Evolutionary conservation across 1,140 invertebrate genomes (phyloP), one percentile per base, ranked within the genome.

Genomic region (Apis laboriosa): DNA sequence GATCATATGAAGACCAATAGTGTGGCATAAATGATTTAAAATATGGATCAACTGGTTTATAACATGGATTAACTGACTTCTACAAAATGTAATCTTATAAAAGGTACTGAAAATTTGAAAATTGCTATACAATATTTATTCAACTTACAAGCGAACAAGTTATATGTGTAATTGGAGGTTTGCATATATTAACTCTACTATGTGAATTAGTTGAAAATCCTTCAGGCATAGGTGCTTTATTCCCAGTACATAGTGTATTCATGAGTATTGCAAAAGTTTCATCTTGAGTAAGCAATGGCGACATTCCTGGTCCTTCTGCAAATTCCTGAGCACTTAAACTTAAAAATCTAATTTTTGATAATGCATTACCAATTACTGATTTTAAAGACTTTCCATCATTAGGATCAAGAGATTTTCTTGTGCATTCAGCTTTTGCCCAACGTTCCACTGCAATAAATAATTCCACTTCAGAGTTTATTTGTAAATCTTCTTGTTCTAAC

Each of bases 211-310:
- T 92, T 58, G 95, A 94, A 92, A 97, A 97, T 12, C 96, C 96
- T 72, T 95, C 94, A 0, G 97, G 97, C 95, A 97, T 96, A 15
- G 96, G 93, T 77, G 95, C 94, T 72, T 95, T 95, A 12, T 95
- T 95, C 61, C 90, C 93, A 9, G 94, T 95, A 11, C 96, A 96
- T 4, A 96, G 96, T 80, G 97, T 97, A 91, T 97, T 97, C 95
- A 97, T 97, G 1, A 98, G 93, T 68, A 98, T 96, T 2, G 96
- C 95, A 86, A 97, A 96, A n/a, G 96, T 96, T 91, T 98, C 97
- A 19, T 97, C 95, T 91, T 96, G 95, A 0, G 95, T 95, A 17
- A 98, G 94, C 4, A 98, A 92, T 53, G 95, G 94, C 2, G 97
- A 97, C 28, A 95, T 94, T 0, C 96, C 97, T 8, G 97, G 96